Conservation (phyloP, 2,888 invertebrate species). For the Onthophagus sagittarius region DNA sequence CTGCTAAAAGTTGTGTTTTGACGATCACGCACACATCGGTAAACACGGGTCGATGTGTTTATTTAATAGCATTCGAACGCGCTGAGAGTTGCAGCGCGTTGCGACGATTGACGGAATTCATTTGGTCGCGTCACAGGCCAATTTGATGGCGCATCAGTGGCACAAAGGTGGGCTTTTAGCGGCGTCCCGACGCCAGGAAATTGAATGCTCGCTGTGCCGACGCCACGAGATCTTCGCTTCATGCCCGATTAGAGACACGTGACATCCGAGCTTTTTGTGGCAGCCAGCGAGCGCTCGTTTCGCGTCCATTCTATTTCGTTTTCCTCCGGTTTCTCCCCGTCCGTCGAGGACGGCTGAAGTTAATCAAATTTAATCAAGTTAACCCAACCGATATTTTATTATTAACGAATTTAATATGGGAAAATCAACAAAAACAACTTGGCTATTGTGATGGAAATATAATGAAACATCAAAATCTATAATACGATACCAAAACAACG, state of each 20-base stretch:
- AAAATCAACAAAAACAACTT: not conserved
- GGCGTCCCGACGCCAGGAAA: constrained; percentile 1
- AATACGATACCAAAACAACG: not conserved
- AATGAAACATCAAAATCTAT: not conserved
- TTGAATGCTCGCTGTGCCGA: not conserved
- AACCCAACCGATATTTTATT: not conserved
- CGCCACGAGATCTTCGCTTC: not conserved
- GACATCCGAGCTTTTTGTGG: not conserved
- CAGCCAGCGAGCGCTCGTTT: not conserved
- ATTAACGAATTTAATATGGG: not conserved
- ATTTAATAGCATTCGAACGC: not conserved
- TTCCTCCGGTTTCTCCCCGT: not conserved
- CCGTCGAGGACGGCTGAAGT: not conserved
- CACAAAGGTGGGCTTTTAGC: constrained; percentile 7
- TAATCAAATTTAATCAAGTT: not conserved
- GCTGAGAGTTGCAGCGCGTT: not conserved
- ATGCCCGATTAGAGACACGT: not conserved
- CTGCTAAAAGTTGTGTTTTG: not conserved
- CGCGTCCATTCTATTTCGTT: not conserved
- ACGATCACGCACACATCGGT: not conserved
- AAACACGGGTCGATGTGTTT: not conserved
- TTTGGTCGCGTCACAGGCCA: constrained; percentile 6
- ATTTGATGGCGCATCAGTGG: constrained; percentile 5
- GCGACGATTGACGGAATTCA: constrained; percentile 5
- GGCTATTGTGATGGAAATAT: not conserved